Conservation (phyloP, 2,113 vertebrate species). For the Perognathus longimembris region DNA sequence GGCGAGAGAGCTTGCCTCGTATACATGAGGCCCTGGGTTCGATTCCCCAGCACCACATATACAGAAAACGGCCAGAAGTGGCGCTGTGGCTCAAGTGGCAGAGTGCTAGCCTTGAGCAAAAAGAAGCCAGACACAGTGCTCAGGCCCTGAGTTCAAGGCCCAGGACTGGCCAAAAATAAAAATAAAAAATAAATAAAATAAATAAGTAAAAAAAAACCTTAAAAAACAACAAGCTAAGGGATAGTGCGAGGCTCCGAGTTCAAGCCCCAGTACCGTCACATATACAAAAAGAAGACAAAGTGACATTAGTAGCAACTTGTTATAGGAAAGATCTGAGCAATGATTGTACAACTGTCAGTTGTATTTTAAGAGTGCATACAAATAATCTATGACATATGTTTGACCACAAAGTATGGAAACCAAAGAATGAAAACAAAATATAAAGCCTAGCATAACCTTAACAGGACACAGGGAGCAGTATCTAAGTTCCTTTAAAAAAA, state of each 20-base stretch:
- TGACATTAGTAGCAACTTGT: neutral
- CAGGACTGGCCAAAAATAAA: no score
- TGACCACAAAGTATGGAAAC: neutral
- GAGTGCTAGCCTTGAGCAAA: no score
- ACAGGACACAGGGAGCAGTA: neutral
- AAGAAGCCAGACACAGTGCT: no score
- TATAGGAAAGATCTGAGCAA: neutral
- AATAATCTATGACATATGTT: neutral
- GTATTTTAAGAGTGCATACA: neutral
- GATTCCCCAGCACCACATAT: no score
- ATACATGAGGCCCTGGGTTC: no score
- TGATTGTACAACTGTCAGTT: neutral
- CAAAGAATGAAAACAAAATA: conserved; percentile 13
- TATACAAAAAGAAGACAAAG: neutral
- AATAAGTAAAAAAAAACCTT: no score
- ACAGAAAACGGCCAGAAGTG: no score
- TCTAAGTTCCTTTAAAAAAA: neutral
- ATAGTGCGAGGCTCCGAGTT: neutral
- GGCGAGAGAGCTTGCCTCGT: no score
- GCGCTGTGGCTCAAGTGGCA: no score
- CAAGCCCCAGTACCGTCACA: neutral
- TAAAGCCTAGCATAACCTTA: neutral
- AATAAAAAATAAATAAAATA: no score
- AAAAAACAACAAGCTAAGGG: no score
- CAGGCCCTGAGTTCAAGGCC: no score